phyloP scores from a whole-genome alignment of 2,888 invertebrate species.

The Nipponacmea schrenckii region DNA sequence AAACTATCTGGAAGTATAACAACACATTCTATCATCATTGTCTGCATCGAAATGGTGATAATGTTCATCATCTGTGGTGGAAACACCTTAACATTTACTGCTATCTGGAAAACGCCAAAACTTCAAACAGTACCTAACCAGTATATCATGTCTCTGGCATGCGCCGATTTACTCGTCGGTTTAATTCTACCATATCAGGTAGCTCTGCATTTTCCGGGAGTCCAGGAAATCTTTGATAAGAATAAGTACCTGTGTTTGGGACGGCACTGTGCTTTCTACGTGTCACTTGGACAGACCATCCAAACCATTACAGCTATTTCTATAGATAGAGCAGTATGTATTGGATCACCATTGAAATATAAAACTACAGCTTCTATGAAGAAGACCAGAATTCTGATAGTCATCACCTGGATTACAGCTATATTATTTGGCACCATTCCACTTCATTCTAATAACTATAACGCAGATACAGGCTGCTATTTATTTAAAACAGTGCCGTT shows the following conservation, averaged over 20 bases:
- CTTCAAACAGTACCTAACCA: conserved; percentile 17
- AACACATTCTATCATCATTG: neutral
- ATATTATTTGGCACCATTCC: conserved; percentile 23
- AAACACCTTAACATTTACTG: conserved; percentile 13
- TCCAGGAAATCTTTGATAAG: conserved; percentile 1
- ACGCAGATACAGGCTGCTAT: conserved; percentile 7
- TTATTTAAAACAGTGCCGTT: conserved; percentile 14
- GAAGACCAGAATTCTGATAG: conserved; percentile 16
- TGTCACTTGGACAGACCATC: conserved; percentile 9
- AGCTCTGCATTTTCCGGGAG: conserved; percentile 5
- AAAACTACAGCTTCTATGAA: conserved; percentile 17
- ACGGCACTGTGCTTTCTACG: neutral
- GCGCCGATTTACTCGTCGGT: conserved; percentile 15
- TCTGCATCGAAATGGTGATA: neutral
- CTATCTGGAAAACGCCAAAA: neutral
- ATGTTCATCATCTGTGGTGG: conserved; percentile 12
- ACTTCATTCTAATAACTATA: conserved; percentile 17
- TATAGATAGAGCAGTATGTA: conserved; percentile 21
- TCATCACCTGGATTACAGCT: conserved; percentile 20
- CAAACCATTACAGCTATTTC: conserved; percentile 9
- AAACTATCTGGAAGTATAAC: neutral
- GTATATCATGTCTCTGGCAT: conserved; percentile 16
- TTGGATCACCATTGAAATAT: conserved; percentile 25
- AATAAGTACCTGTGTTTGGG: conserved; percentile 13
- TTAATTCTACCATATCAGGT: conserved; percentile 15